These are phyloP conservation scores for Podarcis siculus DNA, from an alignment of 2,797 vertebrate genomes.

Conservation along the genomic window DNA sequence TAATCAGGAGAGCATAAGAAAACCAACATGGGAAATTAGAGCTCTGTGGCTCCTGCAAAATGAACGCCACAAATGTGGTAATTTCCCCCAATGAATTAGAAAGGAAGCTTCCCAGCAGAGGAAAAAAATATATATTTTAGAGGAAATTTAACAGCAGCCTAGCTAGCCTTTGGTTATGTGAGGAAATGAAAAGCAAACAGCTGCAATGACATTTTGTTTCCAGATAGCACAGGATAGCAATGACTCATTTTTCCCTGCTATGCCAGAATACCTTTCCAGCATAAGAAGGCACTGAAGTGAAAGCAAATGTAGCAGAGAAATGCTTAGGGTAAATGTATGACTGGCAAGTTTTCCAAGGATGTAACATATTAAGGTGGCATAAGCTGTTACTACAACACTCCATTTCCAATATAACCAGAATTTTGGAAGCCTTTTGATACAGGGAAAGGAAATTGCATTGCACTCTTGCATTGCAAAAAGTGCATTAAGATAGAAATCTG, in stretches of 20 bases:
- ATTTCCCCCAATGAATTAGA: constrained; percentile 23
- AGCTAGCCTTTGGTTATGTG: constrained; percentile 53
- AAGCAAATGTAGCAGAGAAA: constrained; percentile 60
- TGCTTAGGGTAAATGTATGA: constrained; percentile 20
- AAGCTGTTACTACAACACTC: constrained; percentile 11
- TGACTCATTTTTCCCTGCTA: constrained; percentile 56
- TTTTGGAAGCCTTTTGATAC: constrained; percentile 35
- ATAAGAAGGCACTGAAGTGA: constrained; percentile 62
- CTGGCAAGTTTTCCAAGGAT: constrained; percentile 50
- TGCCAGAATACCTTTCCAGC: constrained; percentile 48
- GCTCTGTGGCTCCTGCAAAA: constrained; percentile 37
- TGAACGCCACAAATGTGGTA: constrained; percentile 10
- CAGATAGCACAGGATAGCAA: constrained; percentile 24
- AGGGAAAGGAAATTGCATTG: constrained; percentile 51
- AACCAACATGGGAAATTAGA: constrained; percentile 27
- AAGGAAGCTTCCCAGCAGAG: constrained; percentile 16
- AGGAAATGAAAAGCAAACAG: constrained; percentile 56
- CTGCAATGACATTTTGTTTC: constrained; percentile 53
- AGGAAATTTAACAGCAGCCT: constrained; percentile 54
- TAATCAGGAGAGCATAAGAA: constrained; percentile 31
- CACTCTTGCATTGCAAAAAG: constrained; percentile 18
- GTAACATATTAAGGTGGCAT: constrained; percentile 41
- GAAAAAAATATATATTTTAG: neutral
- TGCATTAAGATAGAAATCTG: constrained; percentile 2
- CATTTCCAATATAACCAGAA: constrained; percentile 50